Evolutionary conservation across 1,140 invertebrate genomes (phyloP).

Genomic region (Streblospio benedicti): DNA sequence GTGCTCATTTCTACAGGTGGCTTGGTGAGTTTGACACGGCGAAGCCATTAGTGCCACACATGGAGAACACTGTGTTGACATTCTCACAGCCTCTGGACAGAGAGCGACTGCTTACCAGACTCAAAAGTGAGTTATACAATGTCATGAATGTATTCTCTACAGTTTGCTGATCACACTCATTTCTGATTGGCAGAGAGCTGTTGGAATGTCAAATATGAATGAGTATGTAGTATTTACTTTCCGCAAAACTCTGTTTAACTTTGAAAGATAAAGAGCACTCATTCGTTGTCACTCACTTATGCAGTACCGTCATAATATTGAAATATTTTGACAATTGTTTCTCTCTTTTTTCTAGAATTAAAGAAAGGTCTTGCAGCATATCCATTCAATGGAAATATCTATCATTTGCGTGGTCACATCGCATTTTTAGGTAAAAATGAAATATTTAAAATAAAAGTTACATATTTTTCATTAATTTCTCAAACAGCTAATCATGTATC

Average conservation of each 20-base stretch:
- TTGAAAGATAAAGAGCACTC: no score
- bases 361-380: constrained; percentile 16
- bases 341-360: constrained; percentile 18
- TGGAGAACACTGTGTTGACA: constrained; percentile 22
- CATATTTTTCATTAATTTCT: not conserved
- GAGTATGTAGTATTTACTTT: no score
- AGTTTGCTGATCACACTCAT: not conserved
- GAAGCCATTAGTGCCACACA: constrained; percentile 11
- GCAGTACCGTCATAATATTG: no score
- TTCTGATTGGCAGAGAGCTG: no score
- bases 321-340: not conserved
- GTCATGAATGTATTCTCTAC: not conserved
- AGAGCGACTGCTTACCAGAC: constrained; percentile 22
- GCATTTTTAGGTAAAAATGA: constrained; percentile 26
- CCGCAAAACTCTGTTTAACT: no score
- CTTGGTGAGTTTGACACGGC: constrained; percentile 11
- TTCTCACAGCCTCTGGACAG: constrained; percentile 32
- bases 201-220: no score
- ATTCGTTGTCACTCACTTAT: no score
- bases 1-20: constrained; percentile 12
- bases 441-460: not conserved
- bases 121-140: constrained; percentile 23
- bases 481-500: no score
- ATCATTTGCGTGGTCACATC: constrained; percentile 28
- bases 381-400: constrained; percentile 32